Evolutionary conservation across 2,797 vertebrate genomes (phyloP).

Genomic region (Tangara arthus): DNA sequence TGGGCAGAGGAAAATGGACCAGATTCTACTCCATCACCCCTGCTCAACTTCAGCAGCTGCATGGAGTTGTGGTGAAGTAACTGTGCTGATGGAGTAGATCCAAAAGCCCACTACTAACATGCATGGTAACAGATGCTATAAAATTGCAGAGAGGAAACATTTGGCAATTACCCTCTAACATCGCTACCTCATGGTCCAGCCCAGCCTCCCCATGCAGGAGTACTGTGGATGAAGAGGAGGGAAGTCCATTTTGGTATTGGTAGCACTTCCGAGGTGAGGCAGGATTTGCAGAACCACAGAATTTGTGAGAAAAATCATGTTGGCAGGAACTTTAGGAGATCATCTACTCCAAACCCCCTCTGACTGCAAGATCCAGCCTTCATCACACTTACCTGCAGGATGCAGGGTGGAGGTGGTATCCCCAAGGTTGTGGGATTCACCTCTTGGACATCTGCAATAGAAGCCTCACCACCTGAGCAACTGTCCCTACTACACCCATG

Average conservation of each 20-base stretch:
- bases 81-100: not conserved
- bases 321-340: not conserved
- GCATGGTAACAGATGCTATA: not conserved
- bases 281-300: not conserved
- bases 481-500: accelerated
- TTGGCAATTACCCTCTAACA: not conserved
- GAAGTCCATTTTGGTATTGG: not conserved
- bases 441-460: not conserved
- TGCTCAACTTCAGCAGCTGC: not conserved
- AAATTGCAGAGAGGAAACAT: not conserved
- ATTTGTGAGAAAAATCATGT: not conserved
- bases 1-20: not conserved
- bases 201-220: not conserved
- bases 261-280: not conserved
- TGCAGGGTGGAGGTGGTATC: not conserved
- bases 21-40: not conserved
- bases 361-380: not conserved
- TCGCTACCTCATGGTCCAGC: accelerated
- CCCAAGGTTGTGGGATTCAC: not conserved
- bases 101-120: not conserved
- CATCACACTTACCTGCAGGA: not conserved
- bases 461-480: not conserved
- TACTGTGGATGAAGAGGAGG: accelerated
- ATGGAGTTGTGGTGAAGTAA: not conserved
- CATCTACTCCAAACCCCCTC: not conserved